Conservation (phyloP, 2,113 vertebrate genomes). For the Lepus europaeus region DNA sequence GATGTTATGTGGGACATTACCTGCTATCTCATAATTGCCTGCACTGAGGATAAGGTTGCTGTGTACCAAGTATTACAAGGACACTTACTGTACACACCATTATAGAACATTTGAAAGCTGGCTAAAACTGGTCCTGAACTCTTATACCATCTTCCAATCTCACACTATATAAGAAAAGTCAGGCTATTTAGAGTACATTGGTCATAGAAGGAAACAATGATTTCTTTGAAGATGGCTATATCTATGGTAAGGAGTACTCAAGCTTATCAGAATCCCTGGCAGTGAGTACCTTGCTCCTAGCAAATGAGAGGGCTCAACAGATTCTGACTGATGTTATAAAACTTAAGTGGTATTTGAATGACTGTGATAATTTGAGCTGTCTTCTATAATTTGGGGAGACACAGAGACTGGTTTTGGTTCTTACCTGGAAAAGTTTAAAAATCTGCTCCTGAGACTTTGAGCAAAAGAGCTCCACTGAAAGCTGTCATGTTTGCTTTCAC, state of each 20-base stretch:
- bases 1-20: background rate
- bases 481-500: background rate
- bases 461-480: background rate
- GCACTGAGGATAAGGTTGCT: background rate
- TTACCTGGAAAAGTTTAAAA: background rate
- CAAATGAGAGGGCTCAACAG: background rate
- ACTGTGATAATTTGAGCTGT: background rate
- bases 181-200: background rate
- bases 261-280: background rate
- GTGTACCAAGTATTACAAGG: background rate
- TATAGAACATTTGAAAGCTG: background rate
- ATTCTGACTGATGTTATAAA: background rate
- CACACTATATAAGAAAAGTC: background rate
- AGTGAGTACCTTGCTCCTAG: background rate
- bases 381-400: background rate
- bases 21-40: background rate
- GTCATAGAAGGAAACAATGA: background rate
- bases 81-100: background rate
- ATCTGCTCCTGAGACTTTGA: background rate
- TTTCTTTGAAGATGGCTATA: background rate
- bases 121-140: background rate
- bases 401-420: background rate
- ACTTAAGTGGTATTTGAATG: background rate
- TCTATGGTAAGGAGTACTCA: background rate
- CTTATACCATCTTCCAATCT: background rate